Evolutionary conservation across 1,140 invertebrate genomes (phyloP), one percentile per base, ranked within the genome.

Genomic region (Wiebesia pumilae): DNA sequence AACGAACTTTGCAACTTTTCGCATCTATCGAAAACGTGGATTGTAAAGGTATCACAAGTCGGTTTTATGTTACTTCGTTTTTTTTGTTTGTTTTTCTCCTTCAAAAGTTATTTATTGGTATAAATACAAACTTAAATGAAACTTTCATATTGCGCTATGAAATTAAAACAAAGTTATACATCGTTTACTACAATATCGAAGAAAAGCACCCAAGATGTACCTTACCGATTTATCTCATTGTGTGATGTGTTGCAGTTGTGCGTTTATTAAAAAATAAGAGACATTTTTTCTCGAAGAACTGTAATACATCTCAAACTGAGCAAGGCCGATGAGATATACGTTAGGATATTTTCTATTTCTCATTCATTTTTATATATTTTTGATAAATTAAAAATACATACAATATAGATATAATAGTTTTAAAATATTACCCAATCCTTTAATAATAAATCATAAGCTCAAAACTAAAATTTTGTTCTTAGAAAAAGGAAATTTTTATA

Each of bases 1-100:
- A 71, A 71, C 69, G 69, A 71, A 71, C 69, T 71, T 71, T 38
- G 69, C 69, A 71, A 71, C 38, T 43, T 75, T 43, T 75, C 71
- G 71, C 71, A 75, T 75, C 30, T 75, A 75, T 75, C 71, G 71
- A 38, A 75, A 40, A 43, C 38, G 71, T 43, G 24, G 71, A 75
- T 75, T n/a, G 38, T 75, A 38, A 75, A 75, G 71, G 33, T 75
- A 75, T 75, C 71, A 43, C 38, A 43, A 43, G 21, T 75, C 71
- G 71, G 71, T 43, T 75, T 24, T 43, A 75, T 14, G 7, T 40
- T 75, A 14, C 38, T 75, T 27, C 6, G 12, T 16, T 71, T 19
- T n/a, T n/a, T n/a, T n/a, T n/a, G n/a, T 75, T 43, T 38, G 3
- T n/a, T 75, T 7, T n/a, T 75, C n/a, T 24, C 9, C n/a, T 43